Evolutionary conservation across 2,888 invertebrate species (phyloP).

Genomic region (Dioctria linearis): DNA sequence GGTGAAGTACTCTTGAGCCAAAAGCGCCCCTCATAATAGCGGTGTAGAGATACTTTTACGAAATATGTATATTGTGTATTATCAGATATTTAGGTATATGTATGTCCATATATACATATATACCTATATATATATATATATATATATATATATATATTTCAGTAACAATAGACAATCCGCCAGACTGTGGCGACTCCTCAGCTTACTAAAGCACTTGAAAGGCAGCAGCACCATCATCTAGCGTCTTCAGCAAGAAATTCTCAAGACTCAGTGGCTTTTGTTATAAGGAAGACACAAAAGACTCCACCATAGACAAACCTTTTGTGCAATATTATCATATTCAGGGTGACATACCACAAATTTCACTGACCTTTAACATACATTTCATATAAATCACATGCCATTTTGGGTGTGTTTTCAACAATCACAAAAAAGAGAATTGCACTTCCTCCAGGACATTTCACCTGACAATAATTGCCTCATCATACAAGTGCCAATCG

Average conservation of each 20-base stretch:
- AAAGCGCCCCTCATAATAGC: neutral
- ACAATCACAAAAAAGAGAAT: neutral
- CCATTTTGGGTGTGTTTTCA: neutral
- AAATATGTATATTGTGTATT: neutral
- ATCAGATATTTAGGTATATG: neutral
- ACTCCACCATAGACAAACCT: neutral
- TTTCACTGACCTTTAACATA: neutral
- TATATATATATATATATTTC: neutral
- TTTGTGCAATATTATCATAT: slow-evolving; percentile 9
- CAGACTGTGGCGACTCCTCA: neutral
- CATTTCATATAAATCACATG: neutral
- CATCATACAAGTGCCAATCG: slow-evolving; percentile 9
- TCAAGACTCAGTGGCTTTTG: neutral
- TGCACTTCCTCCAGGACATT: neutral
- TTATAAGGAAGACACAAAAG: slow-evolving; percentile 2
- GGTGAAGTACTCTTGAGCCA: neutral
- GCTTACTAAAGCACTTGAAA: neutral
- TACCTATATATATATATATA: no score
- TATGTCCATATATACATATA: neutral
- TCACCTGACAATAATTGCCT: slow-evolving; percentile 12
- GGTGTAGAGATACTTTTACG: neutral
- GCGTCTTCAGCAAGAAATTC: neutral
- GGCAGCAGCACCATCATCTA: neutral
- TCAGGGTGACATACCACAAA: neutral
- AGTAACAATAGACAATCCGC: slow-evolving; percentile 10